Evolutionary conservation across 2,888 invertebrate genomes (phyloP).

Genomic region (Linnaemya vulpina): DNA sequence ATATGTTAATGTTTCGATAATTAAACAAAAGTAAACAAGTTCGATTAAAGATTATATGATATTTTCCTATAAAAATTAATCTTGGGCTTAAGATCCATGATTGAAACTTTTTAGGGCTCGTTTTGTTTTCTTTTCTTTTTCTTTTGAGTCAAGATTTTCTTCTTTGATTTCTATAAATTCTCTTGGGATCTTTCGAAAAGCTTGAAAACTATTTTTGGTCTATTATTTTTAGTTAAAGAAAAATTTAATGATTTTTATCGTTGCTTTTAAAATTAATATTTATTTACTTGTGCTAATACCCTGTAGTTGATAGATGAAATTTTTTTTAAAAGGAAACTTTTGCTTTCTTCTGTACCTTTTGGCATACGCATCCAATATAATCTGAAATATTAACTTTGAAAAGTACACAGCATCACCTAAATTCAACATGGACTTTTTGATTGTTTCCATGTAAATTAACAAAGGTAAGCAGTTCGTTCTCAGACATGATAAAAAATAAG

Average conservation of each 20-base stretch:
- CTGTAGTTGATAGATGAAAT: constrained; percentile 48
- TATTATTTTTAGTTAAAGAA: constrained; percentile 27
- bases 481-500: too few relatives aligned
- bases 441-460: too few relatives aligned
- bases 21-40: constrained; percentile 32
- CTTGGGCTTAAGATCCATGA: not conserved
- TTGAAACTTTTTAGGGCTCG: not conserved
- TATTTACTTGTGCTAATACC: constrained; percentile 57
- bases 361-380: not conserved
- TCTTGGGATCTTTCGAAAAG: constrained; percentile 3
- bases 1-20: constrained; percentile 62
- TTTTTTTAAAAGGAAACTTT: not conserved
- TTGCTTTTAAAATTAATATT: constrained; percentile 20
- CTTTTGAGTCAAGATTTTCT: not conserved
- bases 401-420: too few relatives aligned
- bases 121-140: not conserved
- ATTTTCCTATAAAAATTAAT: constrained; percentile 8
- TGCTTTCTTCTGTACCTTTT: constrained; percentile 30
- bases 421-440: too few relatives aligned
- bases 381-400: too few relatives aligned
- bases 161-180: not conserved
- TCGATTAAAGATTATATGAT: constrained; percentile 3
- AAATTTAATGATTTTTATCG: constrained; percentile 19
- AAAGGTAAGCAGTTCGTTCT: too few relatives aligned
- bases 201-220: constrained; percentile 23